Percentiles rank a stretch among this genome's conserved stretches.
These are phyloP conservation scores for Zaprionus inermis DNA, from an alignment of 1,140 invertebrate genomes.

Conservation along the genomic window DNA sequence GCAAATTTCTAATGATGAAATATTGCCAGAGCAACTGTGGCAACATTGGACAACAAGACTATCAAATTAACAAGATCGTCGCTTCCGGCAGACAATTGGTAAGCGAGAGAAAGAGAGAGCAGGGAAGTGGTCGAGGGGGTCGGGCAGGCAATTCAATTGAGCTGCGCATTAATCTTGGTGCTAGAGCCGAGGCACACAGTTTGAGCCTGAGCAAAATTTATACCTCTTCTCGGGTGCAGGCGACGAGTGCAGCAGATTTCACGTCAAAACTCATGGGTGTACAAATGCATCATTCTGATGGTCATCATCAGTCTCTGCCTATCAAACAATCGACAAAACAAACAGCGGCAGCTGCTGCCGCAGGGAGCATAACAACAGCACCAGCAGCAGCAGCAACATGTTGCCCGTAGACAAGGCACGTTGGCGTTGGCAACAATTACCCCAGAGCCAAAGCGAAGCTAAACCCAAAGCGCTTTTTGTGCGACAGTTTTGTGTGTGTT, in stretches of 20 bases:
- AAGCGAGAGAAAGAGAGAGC: no score
- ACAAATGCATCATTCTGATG: slow-evolving; percentile 83
- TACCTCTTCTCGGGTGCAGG: slow-evolving; percentile 50
- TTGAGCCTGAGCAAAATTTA: slow-evolving; percentile 61
- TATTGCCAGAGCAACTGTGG: slow-evolving; percentile 50
- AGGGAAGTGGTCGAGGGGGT: no score
- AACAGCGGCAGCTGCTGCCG: slow-evolving; percentile 52
- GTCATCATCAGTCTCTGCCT: slow-evolving; percentile 83
- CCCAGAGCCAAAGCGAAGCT: slow-evolving; percentile 10
- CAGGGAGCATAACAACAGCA: slow-evolving; percentile 19
- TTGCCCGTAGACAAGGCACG: slow-evolving; percentile 42
- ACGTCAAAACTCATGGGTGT: slow-evolving; percentile 83
- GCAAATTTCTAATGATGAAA: slow-evolving; percentile 80
- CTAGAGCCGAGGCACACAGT: slow-evolving; percentile 30
- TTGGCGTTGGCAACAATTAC: slow-evolving; percentile 64
- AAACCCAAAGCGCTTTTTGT: slow-evolving; percentile 25
- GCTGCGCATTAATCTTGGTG: slow-evolving; percentile 71
- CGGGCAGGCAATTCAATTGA: slow-evolving; percentile 66
- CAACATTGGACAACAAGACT: slow-evolving; percentile 55
- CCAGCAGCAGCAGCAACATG: slow-evolving; percentile 49
- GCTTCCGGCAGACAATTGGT: slow-evolving; percentile 70
- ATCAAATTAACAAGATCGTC: slow-evolving; percentile 82
- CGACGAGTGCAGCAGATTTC: slow-evolving; percentile 71
- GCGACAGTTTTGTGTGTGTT: slow-evolving; percentile 40
- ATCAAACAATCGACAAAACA: slow-evolving; percentile 74